A percentile compares a stretch with the other conserved stretches of the same genome.
Evolutionary conservation across 2,113 vertebrate genomes (phyloP).

Genomic region (Oryzias woworae): DNA sequence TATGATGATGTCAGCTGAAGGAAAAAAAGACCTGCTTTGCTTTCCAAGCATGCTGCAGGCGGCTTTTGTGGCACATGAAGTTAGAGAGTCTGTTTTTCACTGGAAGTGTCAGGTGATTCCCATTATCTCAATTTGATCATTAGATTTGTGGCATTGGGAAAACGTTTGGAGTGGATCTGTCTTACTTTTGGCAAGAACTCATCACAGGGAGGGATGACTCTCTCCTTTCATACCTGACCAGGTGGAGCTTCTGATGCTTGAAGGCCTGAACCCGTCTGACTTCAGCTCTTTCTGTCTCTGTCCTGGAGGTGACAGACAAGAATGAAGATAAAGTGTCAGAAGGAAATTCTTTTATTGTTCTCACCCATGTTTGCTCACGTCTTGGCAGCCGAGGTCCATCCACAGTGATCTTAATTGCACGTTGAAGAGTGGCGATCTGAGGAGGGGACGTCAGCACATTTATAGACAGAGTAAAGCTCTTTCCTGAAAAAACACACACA

Average conservation of each 20-base stretch:
- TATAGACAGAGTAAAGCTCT: constrained; percentile 65
- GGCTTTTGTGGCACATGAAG: no score
- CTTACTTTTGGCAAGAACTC: no score
- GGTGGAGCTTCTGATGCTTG: constrained; percentile 5
- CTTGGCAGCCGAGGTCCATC: constrained; percentile 68
- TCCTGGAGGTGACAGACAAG: constrained; percentile 32
- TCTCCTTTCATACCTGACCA: constrained; percentile 32
- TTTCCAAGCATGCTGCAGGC: no score
- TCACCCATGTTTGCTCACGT: constrained; percentile 43
- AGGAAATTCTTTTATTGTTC: background rate
- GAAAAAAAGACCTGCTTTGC: no score
- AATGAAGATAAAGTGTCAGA: background rate
- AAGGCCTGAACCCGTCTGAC: constrained; percentile 30
- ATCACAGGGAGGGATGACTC: no score
- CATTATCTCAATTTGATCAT: no score
- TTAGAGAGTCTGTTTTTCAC: no score
- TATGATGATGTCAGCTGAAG: no score
- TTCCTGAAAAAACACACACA: constrained; percentile 30
- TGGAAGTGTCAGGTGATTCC: no score
- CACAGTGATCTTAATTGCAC: constrained; percentile 69
- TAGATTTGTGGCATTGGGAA: no score
- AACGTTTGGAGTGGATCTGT: no score
- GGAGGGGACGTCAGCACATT: constrained; percentile 67
- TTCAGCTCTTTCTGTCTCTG: constrained; percentile 65
- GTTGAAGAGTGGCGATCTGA: constrained; percentile 62